Conservation (phyloP, 1,140 invertebrate genomes). For the Sipha flava region DNA sequence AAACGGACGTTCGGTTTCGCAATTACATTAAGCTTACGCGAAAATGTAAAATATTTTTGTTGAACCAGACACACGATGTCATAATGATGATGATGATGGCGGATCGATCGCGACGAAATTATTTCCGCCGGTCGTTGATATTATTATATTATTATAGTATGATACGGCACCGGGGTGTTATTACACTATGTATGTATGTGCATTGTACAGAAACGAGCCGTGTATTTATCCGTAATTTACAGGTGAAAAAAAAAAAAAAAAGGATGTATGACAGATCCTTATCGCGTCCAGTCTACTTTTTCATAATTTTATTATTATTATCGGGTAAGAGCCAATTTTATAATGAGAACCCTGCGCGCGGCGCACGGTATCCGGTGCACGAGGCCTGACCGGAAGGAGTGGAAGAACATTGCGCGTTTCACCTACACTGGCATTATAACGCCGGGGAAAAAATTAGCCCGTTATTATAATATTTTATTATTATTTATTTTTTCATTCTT, state of each 20-base stretch:
- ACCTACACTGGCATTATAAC: neutral
- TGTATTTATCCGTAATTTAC: conserved; percentile 18
- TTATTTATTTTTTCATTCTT: neutral
- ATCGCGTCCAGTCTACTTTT: neutral
- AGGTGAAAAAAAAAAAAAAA: neutral
- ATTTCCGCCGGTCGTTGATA: neutral
- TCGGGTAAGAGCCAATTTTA: conserved; percentile 6
- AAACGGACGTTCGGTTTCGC: no score
- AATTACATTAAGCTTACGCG: no score
- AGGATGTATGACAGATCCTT: conserved; percentile 22
- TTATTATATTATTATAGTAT: neutral
- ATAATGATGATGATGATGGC: no score
- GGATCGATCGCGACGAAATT: neutral
- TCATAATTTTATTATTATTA: conserved; percentile 13
- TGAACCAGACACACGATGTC: no score
- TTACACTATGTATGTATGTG: neutral
- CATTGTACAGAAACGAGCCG: neutral
- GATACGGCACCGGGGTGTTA: neutral
- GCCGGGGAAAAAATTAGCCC: conserved; percentile 15
- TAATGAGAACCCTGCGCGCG: neutral
- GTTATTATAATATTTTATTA: neutral
- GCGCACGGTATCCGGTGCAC: conserved; percentile 1
- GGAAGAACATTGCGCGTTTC: neutral
- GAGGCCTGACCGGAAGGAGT: neutral
- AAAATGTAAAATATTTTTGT: no score